phyloP scores from a whole-genome alignment of 1,140 invertebrate genomes.

The Zophobas atratus region DNA sequence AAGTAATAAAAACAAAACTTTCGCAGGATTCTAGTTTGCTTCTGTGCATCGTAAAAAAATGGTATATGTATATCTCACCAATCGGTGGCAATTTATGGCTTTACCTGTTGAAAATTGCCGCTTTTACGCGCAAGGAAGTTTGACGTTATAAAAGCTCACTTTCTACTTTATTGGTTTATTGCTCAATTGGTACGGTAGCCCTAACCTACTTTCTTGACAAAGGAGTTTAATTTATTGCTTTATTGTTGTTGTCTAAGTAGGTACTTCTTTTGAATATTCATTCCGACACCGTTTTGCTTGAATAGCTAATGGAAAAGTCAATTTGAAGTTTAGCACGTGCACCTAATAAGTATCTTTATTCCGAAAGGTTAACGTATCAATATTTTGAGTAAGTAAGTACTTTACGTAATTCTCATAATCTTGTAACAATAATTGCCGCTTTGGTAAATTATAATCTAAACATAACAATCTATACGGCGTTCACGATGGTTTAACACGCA shows the following conservation, averaged over 20 bases:
- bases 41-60: conserved; percentile 19
- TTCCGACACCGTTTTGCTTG: neutral
- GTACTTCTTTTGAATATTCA: conserved; percentile 21
- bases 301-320: neutral
- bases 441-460: too few species aligned
- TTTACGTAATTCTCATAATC: neutral
- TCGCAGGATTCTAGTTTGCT: conserved; percentile 27
- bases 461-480: too few species aligned
- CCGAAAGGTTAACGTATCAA: neutral
- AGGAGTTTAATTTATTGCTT: conserved; percentile 37
- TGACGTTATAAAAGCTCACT: conserved; percentile 28
- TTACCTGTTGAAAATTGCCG: conserved; percentile 44
- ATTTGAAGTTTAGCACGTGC: neutral
- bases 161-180: conserved; percentile 47
- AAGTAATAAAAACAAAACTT: conserved; percentile 50
- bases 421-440: too few species aligned
- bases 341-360: neutral
- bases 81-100: conserved; percentile 41
- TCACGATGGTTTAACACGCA: too few species aligned
- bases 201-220: conserved; percentile 36
- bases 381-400: too few species aligned
- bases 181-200: conserved; percentile 44
- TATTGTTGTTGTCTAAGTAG: conserved; percentile 10
- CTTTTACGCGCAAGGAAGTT: neutral
- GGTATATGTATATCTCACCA: conserved; percentile 28